Conservation (phyloP, 2,113 vertebrate species). For the Aphyosemion australe region DNA sequence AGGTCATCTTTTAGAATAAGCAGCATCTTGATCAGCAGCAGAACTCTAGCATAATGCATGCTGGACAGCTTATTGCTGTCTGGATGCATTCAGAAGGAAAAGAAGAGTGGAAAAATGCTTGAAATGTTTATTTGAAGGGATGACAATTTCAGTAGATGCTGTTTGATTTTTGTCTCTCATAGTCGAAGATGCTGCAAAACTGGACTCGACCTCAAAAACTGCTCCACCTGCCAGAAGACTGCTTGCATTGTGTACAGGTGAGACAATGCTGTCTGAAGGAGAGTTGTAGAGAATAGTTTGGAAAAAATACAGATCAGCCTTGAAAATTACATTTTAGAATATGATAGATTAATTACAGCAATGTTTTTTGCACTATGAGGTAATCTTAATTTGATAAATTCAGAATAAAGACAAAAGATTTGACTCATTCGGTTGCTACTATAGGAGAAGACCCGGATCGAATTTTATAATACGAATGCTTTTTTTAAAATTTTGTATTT, state of each 20-base stretch:
- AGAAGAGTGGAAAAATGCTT: constrained; percentile 6
- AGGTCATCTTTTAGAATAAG: constrained; percentile 68
- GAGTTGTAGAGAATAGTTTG: too few relatives aligned
- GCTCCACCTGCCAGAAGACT: constrained; percentile 78
- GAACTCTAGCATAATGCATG: constrained; percentile 39
- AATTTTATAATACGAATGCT: too few relatives aligned
- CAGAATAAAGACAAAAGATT: too few relatives aligned
- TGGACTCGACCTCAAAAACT: constrained; percentile 77
- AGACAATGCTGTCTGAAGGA: too few relatives aligned
- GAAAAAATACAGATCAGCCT: not conserved
- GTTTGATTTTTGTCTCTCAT: constrained; percentile 20
- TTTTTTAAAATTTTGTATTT: too few relatives aligned
- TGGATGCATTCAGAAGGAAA: constrained; percentile 16
- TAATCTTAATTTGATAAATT: too few relatives aligned
- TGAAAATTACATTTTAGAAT: not conserved
- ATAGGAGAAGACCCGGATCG: too few relatives aligned
- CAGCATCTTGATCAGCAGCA: constrained; percentile 50
- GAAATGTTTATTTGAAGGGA: too few relatives aligned
- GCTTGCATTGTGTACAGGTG: constrained; percentile 82
- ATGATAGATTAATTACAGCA: too few relatives aligned
- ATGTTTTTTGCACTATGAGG: too few relatives aligned
- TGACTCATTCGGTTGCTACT: too few relatives aligned
- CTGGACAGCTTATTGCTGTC: constrained; percentile 33
- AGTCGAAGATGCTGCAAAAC: constrained; percentile 65
- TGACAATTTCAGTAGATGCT: not conserved